These are phyloP conservation scores for Pipistrellus nathusii DNA, from an alignment of 2,797 vertebrate genomes.

Conservation along the genomic window DNA sequence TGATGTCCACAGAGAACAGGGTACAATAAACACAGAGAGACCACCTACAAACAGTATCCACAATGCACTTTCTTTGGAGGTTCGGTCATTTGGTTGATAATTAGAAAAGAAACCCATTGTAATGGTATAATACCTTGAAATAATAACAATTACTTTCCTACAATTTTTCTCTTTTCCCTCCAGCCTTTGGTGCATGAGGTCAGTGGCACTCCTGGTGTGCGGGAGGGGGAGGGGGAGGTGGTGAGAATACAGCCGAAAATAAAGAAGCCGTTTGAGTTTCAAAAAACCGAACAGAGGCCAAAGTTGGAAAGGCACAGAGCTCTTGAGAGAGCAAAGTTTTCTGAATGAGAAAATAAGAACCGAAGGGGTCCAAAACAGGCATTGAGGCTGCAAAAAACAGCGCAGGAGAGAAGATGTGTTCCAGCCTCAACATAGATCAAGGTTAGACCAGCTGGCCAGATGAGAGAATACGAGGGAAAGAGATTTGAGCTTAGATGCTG, in stretches of 20 bases:
- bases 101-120: background rate
- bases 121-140: slow-evolving; percentile 31
- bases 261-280: slow-evolving; percentile 60
- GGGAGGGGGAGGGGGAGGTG: background rate
- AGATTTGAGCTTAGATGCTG: background rate
- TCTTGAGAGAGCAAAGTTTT: slow-evolving; percentile 44
- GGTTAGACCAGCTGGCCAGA: background rate
- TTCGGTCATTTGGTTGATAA: slow-evolving; percentile 20
- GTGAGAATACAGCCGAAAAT: slow-evolving; percentile 26
- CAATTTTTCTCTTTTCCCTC: slow-evolving; percentile 47
- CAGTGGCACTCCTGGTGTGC: background rate
- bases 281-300: slow-evolving; percentile 52
- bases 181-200: background rate
- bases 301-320: slow-evolving; percentile 53
- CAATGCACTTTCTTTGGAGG: background rate
- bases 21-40: background rate
- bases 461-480: background rate
- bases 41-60: slow-evolving; percentile 14
- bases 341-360: background rate
- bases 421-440: background rate
- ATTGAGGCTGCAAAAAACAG: background rate
- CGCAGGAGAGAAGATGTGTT: background rate
- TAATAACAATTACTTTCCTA: slow-evolving; percentile 26
- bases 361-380: background rate
- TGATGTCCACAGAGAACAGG: background rate